phyloP scores from a whole-genome alignment of 2,113 vertebrate genomes.

The Corythornis cristatus region DNA sequence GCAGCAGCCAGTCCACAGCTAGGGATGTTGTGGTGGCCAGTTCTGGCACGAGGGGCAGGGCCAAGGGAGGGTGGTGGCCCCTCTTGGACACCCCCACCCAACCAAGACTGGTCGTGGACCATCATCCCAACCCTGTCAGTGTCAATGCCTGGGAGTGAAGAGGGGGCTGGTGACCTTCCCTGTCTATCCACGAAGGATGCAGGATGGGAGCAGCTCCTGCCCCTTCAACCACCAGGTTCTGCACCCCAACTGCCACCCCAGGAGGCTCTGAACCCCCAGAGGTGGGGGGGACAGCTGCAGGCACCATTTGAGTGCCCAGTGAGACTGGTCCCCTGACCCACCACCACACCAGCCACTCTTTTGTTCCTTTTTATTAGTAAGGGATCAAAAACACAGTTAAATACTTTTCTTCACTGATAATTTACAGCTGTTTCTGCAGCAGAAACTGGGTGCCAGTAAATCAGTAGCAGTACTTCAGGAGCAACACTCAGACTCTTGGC shows the following conservation, averaged over 20 bases:
- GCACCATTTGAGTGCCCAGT: fast-evolving
- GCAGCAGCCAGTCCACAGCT: too few relatives aligned
- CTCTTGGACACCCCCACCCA: neutral
- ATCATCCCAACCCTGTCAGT: too few relatives aligned
- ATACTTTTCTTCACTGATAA: constrained; percentile 20
- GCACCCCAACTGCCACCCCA: fast-evolving
- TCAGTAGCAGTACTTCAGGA: neutral
- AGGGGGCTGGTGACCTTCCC: neutral
- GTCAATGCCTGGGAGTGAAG: fast-evolving
- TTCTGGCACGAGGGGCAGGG: neutral
- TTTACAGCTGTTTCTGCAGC: constrained; percentile 23
- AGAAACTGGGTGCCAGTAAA: neutral
- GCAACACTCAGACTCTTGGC: neutral
- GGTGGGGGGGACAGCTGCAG: neutral
- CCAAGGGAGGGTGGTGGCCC: fast-evolving
- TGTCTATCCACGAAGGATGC: fast-evolving
- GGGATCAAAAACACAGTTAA: constrained; percentile 22
- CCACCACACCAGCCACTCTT: neutral
- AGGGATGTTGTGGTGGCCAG: neutral
- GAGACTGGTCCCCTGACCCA: fast-evolving
- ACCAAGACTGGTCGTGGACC: too few relatives aligned
- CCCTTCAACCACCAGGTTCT: too few relatives aligned
- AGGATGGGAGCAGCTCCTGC: neutral
- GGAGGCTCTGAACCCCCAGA: neutral
- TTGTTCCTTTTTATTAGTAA: constrained; percentile 21